Evolutionary conservation across 2,797 vertebrate species (phyloP), one percentile per base, ranked within the genome.

Genomic region (Spinus pinus): DNA sequence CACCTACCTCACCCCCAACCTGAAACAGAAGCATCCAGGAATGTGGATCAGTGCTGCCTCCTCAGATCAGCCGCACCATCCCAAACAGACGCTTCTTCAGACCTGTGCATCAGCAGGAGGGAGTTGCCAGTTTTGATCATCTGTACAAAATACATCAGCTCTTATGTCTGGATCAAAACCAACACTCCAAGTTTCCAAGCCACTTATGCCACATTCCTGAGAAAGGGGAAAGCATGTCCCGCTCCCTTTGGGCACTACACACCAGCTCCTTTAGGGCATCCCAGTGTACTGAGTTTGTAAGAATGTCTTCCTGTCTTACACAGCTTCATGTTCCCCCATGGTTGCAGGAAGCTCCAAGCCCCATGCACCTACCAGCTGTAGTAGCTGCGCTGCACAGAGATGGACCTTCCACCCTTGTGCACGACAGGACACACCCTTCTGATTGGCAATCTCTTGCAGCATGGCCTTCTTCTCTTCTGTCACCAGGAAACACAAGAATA

Each of bases 391-490:
- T 1, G 99, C 99, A 96, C 99, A 99, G 91, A 99, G 98, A 97
- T 99, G 99, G 62, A 99, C 99, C 95, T 99, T 99, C 99, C 99
- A 99, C 86, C 99, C 99, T 95, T 99, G 99, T 23, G 99, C 99
- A 84, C 99, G 98, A 94, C 99, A 99, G 30, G 99, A 99, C 24
- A 99, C 99, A 12, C 99, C 99, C 97, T 99, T 99, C 98, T 99
- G 99, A 95, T 98, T 99, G 95, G 99, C 99, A 97, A 99, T 99
- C 74, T 99, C 99, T 95, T 99, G 99, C 27, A 99, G 97, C 92
- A 98, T 98, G 84, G 99, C 98, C 97, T 99, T 99, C 97, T 99
- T 99, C 97, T 99, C 99, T 95, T 99, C 99, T 99, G 97, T 39
- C 94, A 94, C 44, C 78, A 51, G 65, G 60, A 65, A 96, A 95